Conservation (phyloP, 37 sponge, comb jelly and placozoan genomes). For the Axinella damicornis region DNA sequence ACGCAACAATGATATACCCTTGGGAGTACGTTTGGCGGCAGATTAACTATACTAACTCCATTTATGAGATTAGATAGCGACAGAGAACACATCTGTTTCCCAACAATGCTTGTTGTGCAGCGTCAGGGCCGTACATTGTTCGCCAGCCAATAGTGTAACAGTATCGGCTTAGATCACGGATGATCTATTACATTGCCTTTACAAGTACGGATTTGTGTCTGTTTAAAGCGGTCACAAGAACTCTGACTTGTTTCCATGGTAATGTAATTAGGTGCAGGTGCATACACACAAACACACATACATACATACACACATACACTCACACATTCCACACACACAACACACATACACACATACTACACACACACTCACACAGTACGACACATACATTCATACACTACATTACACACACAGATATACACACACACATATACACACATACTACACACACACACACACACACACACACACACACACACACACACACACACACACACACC, state of each 20-base stretch:
- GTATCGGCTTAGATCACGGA: neutral
- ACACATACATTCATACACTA: constrained; percentile 15
- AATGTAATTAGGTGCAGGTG: neutral
- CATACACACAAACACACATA: neutral
- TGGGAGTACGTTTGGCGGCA: too few species aligned
- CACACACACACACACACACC: constrained; percentile 30
- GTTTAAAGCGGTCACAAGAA: too few species aligned
- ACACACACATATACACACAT: constrained; percentile 60
- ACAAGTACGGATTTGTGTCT: too few species aligned
- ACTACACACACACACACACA: constrained; percentile 63
- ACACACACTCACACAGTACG: too few species aligned
- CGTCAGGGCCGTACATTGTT: too few species aligned
- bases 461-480: constrained; percentile 47
- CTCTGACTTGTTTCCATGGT: too few species aligned
- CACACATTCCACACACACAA: neutral
- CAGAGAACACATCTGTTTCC: too few species aligned
- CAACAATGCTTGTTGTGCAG: too few species aligned
- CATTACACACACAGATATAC: constrained; percentile 58
- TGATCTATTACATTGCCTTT: neutral
- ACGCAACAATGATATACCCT: too few species aligned
- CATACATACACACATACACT: neutral
- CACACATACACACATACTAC: neutral
- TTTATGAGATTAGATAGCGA: too few species aligned
- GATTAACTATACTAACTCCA: too few species aligned
- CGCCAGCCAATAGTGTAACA: too few species aligned